These are phyloP conservation scores for Pachycephala philippinensis DNA, from an alignment of 2,113 vertebrate genomes.

Conservation along the genomic window DNA sequence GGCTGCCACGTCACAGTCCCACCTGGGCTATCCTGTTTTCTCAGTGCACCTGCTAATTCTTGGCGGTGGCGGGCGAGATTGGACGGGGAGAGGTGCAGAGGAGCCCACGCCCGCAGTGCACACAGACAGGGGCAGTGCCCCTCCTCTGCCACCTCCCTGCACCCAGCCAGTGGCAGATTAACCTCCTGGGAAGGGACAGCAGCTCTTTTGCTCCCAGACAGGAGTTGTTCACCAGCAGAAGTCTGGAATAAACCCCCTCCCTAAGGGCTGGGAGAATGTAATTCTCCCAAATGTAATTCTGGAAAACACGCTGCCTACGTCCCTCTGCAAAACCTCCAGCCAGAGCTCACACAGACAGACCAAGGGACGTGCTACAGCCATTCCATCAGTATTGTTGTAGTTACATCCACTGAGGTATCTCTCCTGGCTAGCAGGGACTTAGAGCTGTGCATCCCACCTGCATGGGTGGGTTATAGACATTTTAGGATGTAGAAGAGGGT, in stretches of 20 bases:
- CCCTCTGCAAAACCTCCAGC: neutral
- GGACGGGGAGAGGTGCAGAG: neutral
- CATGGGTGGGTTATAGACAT: neutral
- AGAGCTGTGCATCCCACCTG: neutral
- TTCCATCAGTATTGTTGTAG: fast-evolving
- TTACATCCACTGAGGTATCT: neutral
- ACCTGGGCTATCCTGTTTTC: neutral
- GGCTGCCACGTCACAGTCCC: neutral
- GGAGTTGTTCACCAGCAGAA: neutral
- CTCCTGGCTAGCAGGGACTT: neutral
- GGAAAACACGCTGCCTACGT: fast-evolving
- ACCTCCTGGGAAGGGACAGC: neutral
- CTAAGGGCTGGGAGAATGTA: fast-evolving
- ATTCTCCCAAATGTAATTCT: neutral
- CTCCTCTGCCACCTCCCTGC: neutral
- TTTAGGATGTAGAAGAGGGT: neutral
- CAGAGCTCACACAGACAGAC: neutral
- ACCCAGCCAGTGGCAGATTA: fast-evolving
- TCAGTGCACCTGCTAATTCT: neutral
- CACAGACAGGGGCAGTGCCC: neutral
- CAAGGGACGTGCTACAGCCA: neutral
- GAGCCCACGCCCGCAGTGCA: neutral
- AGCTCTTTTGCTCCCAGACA: neutral
- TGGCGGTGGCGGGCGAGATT: fast-evolving
- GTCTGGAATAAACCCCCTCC: neutral